Percentiles rank a stretch among this genome's conserved stretches.
Conservation (phyloP, 2,888 invertebrate species). For the Epistrophella euchroma region DNA sequence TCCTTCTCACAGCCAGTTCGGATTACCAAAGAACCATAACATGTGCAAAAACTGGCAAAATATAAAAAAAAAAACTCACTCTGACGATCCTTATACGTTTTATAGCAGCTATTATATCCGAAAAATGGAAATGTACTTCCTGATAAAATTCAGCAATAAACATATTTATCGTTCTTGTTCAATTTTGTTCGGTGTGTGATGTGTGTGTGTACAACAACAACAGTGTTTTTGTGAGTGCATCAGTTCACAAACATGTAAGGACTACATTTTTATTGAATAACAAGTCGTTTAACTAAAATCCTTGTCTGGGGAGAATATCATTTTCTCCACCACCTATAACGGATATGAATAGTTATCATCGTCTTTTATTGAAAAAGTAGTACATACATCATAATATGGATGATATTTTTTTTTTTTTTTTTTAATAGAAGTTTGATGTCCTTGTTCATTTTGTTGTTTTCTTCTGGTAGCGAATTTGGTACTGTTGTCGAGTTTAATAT, state of each 20-base stretch:
- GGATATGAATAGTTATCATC: conserved; percentile 53
- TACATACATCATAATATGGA: conserved; percentile 11
- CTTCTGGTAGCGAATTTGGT: neutral
- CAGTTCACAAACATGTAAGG: conserved; percentile 69
- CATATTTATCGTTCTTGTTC: conserved; percentile 70
- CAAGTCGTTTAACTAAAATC: conserved; percentile 69
- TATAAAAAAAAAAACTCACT: conserved; percentile 53
- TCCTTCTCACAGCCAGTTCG: conserved; percentile 30
- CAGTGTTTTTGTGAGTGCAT: conserved; percentile 12
- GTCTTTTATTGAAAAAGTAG: conserved; percentile 31
- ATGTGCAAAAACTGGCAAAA: conserved; percentile 65
- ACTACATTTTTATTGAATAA: conserved; percentile 74
- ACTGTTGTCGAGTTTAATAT: conserved; percentile 27
- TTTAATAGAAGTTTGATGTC: neutral
- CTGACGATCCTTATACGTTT: conserved; percentile 60
- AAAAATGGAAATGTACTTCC: conserved; percentile 73
- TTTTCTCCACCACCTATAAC: conserved; percentile 45
- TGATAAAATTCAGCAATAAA: conserved; percentile 76
- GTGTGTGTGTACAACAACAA: neutral
- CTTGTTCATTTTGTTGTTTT: neutral
- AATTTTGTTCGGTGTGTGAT: conserved; percentile 13
- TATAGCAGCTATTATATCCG: conserved; percentile 70
- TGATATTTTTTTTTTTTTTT: conserved; percentile 8
- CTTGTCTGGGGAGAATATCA: conserved; percentile 53
- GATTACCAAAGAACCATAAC: conserved; percentile 67